Evolutionary conservation across 2,113 vertebrate species (phyloP).

Genomic region (Oreochromis spilurus): DNA sequence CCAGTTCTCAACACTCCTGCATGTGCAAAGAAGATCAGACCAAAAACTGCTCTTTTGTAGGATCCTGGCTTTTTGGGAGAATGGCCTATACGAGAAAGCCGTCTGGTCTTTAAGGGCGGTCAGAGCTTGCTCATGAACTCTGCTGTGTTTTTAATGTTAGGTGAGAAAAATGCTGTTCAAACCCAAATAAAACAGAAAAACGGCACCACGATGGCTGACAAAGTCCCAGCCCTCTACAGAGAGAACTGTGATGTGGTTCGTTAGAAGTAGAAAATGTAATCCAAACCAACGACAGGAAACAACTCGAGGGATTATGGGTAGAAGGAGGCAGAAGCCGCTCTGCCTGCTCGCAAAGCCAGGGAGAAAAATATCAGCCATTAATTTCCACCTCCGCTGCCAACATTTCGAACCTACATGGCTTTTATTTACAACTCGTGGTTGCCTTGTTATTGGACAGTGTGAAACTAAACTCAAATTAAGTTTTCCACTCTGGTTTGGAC

Average conservation of each 20-base stretch:
- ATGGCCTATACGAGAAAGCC: neutral
- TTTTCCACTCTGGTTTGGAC: conserved; percentile 41
- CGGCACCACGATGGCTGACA: neutral
- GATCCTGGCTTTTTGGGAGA: neutral
- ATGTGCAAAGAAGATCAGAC: neutral
- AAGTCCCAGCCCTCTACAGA: neutral
- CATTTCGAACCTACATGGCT: conserved; percentile 12
- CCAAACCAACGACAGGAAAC: conserved; percentile 14
- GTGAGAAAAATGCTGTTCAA: neutral
- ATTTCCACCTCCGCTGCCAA: conserved; percentile 30
- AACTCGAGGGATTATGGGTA: conserved; percentile 23
- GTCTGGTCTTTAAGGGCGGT: neutral
- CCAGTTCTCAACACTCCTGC: neutral
- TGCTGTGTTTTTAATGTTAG: neutral
- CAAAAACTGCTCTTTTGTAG: neutral
- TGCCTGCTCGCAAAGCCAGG: neutral
- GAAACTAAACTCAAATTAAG: conserved; percentile 39
- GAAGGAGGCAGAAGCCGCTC: conserved; percentile 2
- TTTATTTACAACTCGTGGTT: conserved; percentile 40
- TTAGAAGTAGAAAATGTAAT: conserved; percentile 36
- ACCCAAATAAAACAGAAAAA: neutral
- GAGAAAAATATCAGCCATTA: conserved; percentile 7
- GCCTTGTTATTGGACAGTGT: conserved; percentile 28
- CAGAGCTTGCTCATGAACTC: neutral
- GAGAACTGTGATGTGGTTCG: conserved; percentile 15